Evolutionary conservation across 2,888 invertebrate species (phyloP).

Genomic region (Campoplex nolae): DNA sequence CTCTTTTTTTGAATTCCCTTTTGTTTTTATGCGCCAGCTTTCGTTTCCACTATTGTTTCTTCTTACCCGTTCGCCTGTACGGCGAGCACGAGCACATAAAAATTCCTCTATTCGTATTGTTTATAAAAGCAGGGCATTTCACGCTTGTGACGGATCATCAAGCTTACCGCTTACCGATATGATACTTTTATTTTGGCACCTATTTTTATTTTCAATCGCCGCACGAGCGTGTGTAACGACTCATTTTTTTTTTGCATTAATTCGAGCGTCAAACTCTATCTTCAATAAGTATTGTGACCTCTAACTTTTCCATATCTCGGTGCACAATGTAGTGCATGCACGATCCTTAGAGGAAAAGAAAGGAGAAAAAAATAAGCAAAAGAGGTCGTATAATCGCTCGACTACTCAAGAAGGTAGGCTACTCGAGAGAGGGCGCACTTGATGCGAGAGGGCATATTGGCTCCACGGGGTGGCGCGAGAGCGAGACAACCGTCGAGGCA

Average conservation of each 20-base stretch:
- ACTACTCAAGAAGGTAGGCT: slow-evolving; percentile 81
- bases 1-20: neutral
- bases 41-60: slow-evolving; percentile 57
- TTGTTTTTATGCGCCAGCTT: slow-evolving; percentile 23
- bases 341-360: neutral
- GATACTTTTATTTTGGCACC: neutral
- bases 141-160: slow-evolving; percentile 80
- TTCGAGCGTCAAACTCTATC: neutral
- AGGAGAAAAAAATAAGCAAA: slow-evolving; percentile 13
- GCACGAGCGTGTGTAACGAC: neutral
- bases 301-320: neutral
- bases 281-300: neutral
- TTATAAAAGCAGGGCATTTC: slow-evolving; percentile 11
- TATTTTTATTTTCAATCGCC: neutral
- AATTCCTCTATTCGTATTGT: slow-evolving; percentile 79
- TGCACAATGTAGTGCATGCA: neutral
- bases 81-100: slow-evolving; percentile 79
- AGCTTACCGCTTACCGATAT: slow-evolving; percentile 59
- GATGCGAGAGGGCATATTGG: slow-evolving; percentile 82
- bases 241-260: too few species aligned
- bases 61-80: slow-evolving; percentile 69
- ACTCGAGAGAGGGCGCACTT: slow-evolving; percentile 70
- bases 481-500: slow-evolving; percentile 19
- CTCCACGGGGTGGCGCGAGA: slow-evolving; percentile 81
- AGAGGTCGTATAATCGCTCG: slow-evolving; percentile 74